These are phyloP conservation scores for Leptopilina syphax DNA, from an alignment of 2,888 invertebrate species.

Conservation along the genomic window DNA sequence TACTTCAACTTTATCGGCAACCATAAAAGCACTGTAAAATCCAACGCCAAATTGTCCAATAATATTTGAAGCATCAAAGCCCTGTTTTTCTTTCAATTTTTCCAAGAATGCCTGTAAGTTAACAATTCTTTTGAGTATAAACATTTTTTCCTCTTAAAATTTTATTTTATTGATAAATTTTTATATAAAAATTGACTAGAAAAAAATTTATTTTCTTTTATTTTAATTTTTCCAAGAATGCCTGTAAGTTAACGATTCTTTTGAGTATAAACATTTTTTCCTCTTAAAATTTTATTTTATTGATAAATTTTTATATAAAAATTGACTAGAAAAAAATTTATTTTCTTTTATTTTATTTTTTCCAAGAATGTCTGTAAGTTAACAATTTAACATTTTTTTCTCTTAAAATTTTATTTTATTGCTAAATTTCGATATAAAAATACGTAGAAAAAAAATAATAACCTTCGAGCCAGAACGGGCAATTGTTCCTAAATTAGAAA, in stretches of 20 bases:
- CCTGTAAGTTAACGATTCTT: slow-evolving; percentile 75
- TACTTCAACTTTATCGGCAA: slow-evolving; percentile 95
- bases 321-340: no score
- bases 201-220: slow-evolving; percentile 74
- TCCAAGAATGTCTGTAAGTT: slow-evolving; percentile 86
- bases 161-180: no score
- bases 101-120: slow-evolving; percentile 87
- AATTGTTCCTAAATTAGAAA: slow-evolving; percentile 95
- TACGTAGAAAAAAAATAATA: no score
- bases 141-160: slow-evolving; percentile 8
- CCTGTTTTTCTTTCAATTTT: slow-evolving; percentile 85
- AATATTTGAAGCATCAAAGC: slow-evolving; percentile 85
- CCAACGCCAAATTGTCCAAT: slow-evolving; percentile 99
- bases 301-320: no score
- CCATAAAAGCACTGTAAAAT: slow-evolving; percentile 99
- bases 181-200: no score
- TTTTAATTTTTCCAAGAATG: slow-evolving; percentile 91
- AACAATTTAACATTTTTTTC: slow-evolving; percentile 3
- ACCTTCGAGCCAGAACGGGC: slow-evolving; percentile 96
- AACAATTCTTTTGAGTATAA: no score
- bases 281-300: neutral
- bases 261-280: neutral
- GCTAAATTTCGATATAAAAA: no score
- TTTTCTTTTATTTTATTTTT: slow-evolving; percentile 82
- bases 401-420: neutral